Conservation (phyloP, 2,797 vertebrate genomes). For the Catostomus latipinnis region DNA sequence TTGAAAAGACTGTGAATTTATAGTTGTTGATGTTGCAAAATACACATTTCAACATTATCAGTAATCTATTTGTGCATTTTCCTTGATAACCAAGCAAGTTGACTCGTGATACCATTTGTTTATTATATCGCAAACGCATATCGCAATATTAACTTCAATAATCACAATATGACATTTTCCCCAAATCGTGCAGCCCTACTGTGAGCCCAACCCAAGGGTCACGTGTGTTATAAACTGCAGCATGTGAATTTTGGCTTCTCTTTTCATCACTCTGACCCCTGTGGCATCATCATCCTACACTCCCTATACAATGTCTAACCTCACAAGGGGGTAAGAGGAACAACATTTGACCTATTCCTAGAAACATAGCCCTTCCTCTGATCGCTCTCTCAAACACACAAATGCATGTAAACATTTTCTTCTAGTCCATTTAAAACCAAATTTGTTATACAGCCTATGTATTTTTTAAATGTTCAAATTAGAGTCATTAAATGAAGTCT, state of each 20-base stretch:
- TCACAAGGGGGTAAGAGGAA: not conserved
- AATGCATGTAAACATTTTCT: not conserved
- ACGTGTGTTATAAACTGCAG: not conserved
- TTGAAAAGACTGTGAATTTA: too few relatives aligned
- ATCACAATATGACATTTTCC: too few relatives aligned
- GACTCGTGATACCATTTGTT: too few relatives aligned
- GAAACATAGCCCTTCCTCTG: constrained; percentile 1
- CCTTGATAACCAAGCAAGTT: too few relatives aligned
- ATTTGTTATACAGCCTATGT: not conserved
- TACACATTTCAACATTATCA: too few relatives aligned
- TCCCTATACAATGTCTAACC: not conserved
- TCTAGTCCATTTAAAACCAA: constrained; percentile 1
- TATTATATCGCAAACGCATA: too few relatives aligned
- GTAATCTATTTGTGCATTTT: too few relatives aligned
- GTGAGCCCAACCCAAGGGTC: constrained; percentile 1
- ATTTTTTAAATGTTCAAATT: not conserved
- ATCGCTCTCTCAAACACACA: not conserved
- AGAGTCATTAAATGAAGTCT: not conserved
- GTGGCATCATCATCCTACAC: constrained; percentile 12
- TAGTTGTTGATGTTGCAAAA: too few relatives aligned
- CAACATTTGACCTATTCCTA: not conserved
- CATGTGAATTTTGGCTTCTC: not conserved
- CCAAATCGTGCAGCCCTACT: not conserved
- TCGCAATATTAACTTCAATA: too few relatives aligned
- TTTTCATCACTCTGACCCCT: constrained; percentile 5